Percentiles rank a stretch among this genome's conserved stretches.
phyloP scores from a whole-genome alignment of 1,140 invertebrate species.

The Bombus pascuorum region DNA sequence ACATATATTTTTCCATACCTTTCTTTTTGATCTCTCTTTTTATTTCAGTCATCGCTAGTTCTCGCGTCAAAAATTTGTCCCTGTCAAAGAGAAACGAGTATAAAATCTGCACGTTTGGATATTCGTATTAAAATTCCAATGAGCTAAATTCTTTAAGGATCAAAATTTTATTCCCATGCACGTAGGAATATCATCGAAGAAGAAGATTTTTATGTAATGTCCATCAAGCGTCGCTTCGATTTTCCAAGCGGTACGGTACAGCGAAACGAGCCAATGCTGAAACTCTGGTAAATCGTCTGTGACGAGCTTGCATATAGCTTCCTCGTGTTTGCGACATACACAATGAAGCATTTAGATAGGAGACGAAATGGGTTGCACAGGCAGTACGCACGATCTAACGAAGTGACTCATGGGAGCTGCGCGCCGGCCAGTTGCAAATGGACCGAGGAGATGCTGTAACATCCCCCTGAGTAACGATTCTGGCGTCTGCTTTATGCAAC shows the following conservation, averaged over 20 bases:
- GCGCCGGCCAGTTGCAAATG: slow-evolving; percentile 48
- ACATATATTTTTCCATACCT: no score
- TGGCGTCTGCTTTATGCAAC: slow-evolving; percentile 37
- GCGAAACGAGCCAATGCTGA: slow-evolving; percentile 14
- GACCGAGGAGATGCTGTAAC: slow-evolving; percentile 51
- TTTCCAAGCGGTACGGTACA: slow-evolving; percentile 19
- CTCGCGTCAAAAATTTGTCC: neutral
- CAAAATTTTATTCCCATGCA: neutral
- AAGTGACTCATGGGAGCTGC: slow-evolving; percentile 55
- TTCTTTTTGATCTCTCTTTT: no score
- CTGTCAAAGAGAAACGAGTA: neutral
- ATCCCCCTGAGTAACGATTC: slow-evolving; percentile 19
- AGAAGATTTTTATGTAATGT: slow-evolving; percentile 13
- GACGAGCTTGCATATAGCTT: slow-evolving; percentile 18
- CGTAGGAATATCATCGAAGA: neutral
- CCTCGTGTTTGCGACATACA: slow-evolving; percentile 23
- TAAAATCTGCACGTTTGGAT: neutral
- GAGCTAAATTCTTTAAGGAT: neutral
- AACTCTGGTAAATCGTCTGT: slow-evolving; percentile 54
- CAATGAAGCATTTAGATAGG: slow-evolving; percentile 40
- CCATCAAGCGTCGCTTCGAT: slow-evolving; percentile 13
- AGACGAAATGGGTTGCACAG: slow-evolving; percentile 15
- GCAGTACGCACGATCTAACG: slow-evolving; percentile 48
- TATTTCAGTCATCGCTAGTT: no score
- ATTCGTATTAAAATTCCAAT: neutral